phyloP scores from a whole-genome alignment of 2,888 invertebrate species.

The Scelioninae gen. 2 region DNA sequence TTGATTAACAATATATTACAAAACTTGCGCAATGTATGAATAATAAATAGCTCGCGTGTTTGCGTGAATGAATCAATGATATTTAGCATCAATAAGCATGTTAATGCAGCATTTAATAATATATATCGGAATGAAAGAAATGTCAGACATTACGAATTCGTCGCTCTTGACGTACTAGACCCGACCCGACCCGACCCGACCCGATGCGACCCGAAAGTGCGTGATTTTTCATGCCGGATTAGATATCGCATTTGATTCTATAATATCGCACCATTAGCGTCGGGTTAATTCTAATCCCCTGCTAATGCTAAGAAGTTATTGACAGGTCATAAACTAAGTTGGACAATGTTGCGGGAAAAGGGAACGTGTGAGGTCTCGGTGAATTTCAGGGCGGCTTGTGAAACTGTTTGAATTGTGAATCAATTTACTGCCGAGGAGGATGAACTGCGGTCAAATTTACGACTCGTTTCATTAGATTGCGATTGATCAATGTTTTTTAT shows the following conservation, averaged over 20 bases:
- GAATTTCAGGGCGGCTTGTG: constrained; percentile 20
- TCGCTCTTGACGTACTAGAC: constrained; percentile 6
- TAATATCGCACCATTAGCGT: constrained; percentile 6
- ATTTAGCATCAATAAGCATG: constrained; percentile 40
- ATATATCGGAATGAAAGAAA: constrained; percentile 19
- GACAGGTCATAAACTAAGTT: constrained; percentile 38
- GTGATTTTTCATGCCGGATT: constrained; percentile 48
- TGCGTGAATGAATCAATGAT: constrained; percentile 23
- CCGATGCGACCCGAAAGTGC: constrained; percentile 22
- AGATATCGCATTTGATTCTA: constrained; percentile 3
- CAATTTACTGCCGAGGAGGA: constrained; percentile 1
- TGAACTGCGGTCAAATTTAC: constrained; percentile 13
- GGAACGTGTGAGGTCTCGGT: constrained; percentile 19
- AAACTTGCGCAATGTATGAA: constrained; percentile 39
- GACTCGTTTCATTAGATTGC: not conserved
- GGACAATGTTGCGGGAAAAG: constrained; percentile 5
- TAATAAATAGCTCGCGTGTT: constrained; percentile 31
- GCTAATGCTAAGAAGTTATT: constrained; percentile 27
- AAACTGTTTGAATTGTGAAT: constrained; percentile 27
- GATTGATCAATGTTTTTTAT: constrained; percentile 5
- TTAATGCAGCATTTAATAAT: constrained; percentile 32
- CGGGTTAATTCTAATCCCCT: constrained; percentile 15
- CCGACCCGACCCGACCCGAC: too few species aligned
- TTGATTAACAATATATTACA: constrained; percentile 25
- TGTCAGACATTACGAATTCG: constrained; percentile 8